phyloP scores from a whole-genome alignment of 2,113 vertebrate genomes.

The Rhabdomys dilectus region DNA sequence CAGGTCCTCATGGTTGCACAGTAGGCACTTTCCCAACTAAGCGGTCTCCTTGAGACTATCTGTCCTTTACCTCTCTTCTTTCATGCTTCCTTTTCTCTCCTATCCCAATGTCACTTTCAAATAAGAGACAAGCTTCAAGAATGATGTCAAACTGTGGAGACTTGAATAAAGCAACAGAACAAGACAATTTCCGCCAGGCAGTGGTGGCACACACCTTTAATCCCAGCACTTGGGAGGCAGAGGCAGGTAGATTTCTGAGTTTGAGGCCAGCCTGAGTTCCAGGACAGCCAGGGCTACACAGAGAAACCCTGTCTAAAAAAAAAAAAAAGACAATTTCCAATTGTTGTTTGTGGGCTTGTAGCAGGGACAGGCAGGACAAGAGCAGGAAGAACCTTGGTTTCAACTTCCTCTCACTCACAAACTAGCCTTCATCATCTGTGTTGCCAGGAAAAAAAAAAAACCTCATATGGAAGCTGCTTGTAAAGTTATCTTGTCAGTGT shows the following conservation, averaged over 20 bases:
- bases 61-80: background rate
- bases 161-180: background rate
- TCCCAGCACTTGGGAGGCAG: too few species aligned
- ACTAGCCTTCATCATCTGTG: slow-evolving; percentile 7
- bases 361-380: background rate
- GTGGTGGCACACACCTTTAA: too few species aligned
- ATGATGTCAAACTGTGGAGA: background rate
- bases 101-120: background rate
- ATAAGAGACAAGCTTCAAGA: background rate
- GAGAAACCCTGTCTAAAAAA: too few species aligned
- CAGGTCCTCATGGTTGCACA: background rate
- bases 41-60: background rate
- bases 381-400: background rate
- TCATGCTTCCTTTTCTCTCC: background rate
- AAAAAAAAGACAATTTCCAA: background rate
- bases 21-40: background rate
- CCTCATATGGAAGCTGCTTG: slow-evolving; percentile 45
- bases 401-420: background rate
- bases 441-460: background rate
- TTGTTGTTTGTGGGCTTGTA: background rate
- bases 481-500: slow-evolving; percentile 56
- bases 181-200: background rate
- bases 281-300: too few species aligned
- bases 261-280: too few species aligned
- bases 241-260: too few species aligned